Percentiles rank a stretch among this genome's conserved stretches.
These are phyloP conservation scores for Astyanax mexicanus DNA, from an alignment of 2,797 vertebrate species.

Conservation along the genomic window DNA sequence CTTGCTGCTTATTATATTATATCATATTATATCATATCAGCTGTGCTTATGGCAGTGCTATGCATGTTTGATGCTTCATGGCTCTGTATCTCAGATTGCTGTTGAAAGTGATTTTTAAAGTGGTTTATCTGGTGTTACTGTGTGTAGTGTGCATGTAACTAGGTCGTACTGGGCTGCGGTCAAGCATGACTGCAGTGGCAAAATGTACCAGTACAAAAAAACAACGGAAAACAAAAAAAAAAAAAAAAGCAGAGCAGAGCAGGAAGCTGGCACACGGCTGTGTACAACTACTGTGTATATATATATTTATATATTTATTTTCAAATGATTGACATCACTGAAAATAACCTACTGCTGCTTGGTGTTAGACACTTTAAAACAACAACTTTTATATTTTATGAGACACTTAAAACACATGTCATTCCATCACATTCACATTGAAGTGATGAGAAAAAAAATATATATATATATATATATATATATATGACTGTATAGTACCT, in stretches of 20 bases:
- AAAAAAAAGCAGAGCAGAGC: background rate
- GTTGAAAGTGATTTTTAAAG: too few relatives aligned
- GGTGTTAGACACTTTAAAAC: background rate
- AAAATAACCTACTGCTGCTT: background rate
- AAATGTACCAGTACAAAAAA: background rate
- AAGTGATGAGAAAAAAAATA: too few relatives aligned
- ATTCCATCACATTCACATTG: background rate
- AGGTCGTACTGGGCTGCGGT: background rate
- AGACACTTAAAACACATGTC: background rate
- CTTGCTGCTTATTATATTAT: constrained; percentile 2
- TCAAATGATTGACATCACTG: background rate
- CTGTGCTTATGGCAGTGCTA: background rate
- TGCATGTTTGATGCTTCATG: constrained; percentile 20
- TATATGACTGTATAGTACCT: too few relatives aligned
- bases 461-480: too few relatives aligned
- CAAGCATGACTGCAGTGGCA: background rate
- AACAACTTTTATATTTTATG: too few relatives aligned
- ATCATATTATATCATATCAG: too few relatives aligned
- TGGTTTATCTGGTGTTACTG: background rate
- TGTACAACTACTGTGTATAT: background rate
- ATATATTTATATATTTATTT: background rate
- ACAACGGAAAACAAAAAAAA: too few relatives aligned
- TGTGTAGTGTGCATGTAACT: background rate
- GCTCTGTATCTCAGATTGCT: background rate
- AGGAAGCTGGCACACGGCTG: background rate